Conservation (phyloP, 2,113 vertebrate species). For the Micronycteris hirsuta region DNA sequence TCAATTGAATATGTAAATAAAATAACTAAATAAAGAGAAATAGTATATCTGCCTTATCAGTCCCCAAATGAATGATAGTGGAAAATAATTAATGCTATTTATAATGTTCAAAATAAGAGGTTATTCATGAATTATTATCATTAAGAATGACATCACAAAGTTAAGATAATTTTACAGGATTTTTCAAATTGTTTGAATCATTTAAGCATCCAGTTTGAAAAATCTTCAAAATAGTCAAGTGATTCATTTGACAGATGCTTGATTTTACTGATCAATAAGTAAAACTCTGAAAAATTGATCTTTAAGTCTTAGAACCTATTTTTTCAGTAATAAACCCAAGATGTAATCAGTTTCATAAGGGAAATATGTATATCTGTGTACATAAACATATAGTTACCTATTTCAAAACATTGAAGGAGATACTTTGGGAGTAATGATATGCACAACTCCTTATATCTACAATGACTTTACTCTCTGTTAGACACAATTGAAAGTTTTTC, state of each 20-base stretch:
- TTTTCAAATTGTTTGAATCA: neutral
- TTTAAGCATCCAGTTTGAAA: neutral
- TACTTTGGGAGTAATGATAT: neutral
- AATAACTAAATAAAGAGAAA: neutral
- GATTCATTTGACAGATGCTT: neutral
- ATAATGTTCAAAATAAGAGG: neutral
- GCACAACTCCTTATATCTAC: neutral
- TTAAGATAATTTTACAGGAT: neutral
- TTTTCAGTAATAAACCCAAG: neutral
- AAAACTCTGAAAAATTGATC: neutral
- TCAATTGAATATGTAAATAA: neutral
- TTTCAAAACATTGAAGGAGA: neutral
- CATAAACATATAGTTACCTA: too few relatives aligned
- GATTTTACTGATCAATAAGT: neutral
- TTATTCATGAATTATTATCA: neutral
- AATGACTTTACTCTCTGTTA: neutral
- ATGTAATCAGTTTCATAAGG: neutral
- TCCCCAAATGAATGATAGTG: neutral
- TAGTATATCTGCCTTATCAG: neutral
- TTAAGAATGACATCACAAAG: neutral
- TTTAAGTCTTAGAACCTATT: neutral
- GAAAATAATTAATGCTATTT: neutral
- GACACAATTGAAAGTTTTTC: neutral
- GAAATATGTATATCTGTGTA: neutral
- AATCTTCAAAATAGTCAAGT: neutral